phyloP scores from a whole-genome alignment of 2,888 invertebrate species.

The Leptopilina syphax region DNA sequence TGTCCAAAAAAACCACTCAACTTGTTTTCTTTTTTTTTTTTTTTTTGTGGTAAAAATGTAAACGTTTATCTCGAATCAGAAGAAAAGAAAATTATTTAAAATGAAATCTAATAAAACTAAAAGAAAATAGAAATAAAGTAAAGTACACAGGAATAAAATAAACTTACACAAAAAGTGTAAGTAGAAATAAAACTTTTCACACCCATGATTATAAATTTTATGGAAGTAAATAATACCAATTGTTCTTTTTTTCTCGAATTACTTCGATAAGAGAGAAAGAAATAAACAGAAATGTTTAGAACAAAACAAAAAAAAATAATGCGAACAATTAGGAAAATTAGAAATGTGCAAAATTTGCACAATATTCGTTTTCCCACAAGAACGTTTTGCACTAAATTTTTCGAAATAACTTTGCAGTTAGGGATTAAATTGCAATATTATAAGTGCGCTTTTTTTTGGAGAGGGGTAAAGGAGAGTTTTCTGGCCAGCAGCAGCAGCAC shows the following conservation, averaged over 20 bases:
- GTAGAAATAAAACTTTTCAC: too few species aligned
- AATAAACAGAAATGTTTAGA: background rate
- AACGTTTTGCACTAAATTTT: constrained; percentile 32
- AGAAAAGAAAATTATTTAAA: too few species aligned
- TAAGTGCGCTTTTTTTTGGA: constrained; percentile 3
- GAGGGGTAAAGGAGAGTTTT: constrained; percentile 42
- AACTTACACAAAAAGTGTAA: too few species aligned
- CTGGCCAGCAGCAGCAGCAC: constrained; percentile 43
- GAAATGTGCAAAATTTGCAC: constrained; percentile 17
- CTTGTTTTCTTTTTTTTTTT: too few species aligned
- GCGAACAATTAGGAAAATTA: background rate
- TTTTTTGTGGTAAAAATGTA: too few species aligned
- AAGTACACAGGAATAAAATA: too few species aligned
- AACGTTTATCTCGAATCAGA: too few species aligned
- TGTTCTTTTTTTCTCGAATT: too few species aligned
- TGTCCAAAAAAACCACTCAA: too few species aligned
- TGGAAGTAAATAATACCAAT: too few species aligned
- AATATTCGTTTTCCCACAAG: constrained; percentile 31
- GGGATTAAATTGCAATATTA: constrained; percentile 34
- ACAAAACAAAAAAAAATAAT: background rate
- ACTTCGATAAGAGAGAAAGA: too few species aligned
- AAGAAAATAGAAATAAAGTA: background rate
- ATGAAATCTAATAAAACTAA: background rate
- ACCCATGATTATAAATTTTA: too few species aligned
- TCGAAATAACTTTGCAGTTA: constrained; percentile 25